A percentile compares a stretch with the other conserved stretches of the same genome.
Evolutionary conservation across 2,113 vertebrate species (phyloP).

Genomic region (Oreochromis niloticus): DNA sequence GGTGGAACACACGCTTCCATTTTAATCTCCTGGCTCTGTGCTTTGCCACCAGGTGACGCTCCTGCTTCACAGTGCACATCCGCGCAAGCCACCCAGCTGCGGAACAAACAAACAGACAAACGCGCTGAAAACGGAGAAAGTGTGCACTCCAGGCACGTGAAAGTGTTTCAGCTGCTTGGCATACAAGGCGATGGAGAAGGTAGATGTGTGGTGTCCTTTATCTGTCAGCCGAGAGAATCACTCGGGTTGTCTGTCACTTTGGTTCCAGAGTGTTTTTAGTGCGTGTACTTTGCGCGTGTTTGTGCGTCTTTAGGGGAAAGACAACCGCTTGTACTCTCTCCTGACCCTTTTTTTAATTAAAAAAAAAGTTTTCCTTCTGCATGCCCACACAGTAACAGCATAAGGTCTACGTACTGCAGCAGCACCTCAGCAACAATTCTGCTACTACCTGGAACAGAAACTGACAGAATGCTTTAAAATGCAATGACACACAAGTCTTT

Average conservation of each 20-base stretch:
- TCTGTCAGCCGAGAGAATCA: background rate
- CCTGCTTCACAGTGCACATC: constrained; percentile 5
- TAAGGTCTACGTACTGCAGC: background rate
- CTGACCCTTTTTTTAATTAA: background rate
- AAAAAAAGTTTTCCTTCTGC: background rate
- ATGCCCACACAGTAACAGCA: background rate
- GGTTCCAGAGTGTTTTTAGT: background rate
- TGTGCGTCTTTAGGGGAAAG: background rate
- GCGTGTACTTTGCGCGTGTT: background rate
- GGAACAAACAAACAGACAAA: background rate
- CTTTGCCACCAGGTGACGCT: constrained; percentile 61
- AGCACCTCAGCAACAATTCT: background rate
- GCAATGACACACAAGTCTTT: background rate
- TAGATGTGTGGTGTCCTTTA: background rate
- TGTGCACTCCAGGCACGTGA: background rate
- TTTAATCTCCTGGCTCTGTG: background rate
- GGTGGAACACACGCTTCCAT: background rate
- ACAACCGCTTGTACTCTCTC: background rate
- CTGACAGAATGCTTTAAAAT: background rate
- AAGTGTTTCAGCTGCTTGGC: background rate
- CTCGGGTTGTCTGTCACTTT: background rate
- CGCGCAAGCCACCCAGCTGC: background rate
- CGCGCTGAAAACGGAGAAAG: background rate
- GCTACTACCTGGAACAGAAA: background rate
- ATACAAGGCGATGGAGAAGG: background rate